Base-by-base conservation (phyloP, 2,797 vertebrate genomes). In the Sebastes taczanowskii region DNA sequence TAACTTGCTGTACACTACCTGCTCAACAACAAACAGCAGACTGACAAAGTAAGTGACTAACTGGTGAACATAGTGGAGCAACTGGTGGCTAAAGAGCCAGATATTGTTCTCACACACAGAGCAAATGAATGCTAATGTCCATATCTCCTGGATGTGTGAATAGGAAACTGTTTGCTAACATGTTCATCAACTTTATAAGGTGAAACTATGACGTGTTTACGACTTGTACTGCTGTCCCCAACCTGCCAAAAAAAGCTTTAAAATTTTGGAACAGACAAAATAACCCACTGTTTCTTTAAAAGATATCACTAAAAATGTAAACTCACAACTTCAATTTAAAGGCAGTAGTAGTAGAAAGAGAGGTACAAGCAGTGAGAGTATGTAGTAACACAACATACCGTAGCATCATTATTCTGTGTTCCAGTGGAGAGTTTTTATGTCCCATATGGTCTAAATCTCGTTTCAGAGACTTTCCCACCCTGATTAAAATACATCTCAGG, bases 391-490 rank as follows among this genome's bases (percentile, higher is more conserved):
- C 9, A 18, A 22, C 49, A 22, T 46, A 18, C 11, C 16, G 20
- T n/a, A 20, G 1, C 13, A 35, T 74, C 56, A 56, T 62, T 65
- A 52, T 35, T 53, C 58, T n/a, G 42, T 25, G 9, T 81, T 82
- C 42, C 25, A 65, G 38, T 53, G n/a, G 34, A 69, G 38, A 69
- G n/a, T 20, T 63, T 65, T 70, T 8, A 25, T 60, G 16, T 23
- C 29, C 14, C 11, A 65, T 58, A 22, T 30, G 22, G 46, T 62
- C 58, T 35, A 63, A 86, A 79, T 56, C 52, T 20, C 52, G 25
- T 70, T 75, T 78, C 52, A 72, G 29, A 69, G 30, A 68, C 38
- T 16, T 71, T 80, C 69, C 83, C 85, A 74, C 74, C 42, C 83
- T 77, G 18, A 74, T 64, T 81, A 55, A 65, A 76, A 69, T n/a